Evolutionary conservation across 2,113 vertebrate species (phyloP).

Genomic region (Cyprinus carpio): DNA sequence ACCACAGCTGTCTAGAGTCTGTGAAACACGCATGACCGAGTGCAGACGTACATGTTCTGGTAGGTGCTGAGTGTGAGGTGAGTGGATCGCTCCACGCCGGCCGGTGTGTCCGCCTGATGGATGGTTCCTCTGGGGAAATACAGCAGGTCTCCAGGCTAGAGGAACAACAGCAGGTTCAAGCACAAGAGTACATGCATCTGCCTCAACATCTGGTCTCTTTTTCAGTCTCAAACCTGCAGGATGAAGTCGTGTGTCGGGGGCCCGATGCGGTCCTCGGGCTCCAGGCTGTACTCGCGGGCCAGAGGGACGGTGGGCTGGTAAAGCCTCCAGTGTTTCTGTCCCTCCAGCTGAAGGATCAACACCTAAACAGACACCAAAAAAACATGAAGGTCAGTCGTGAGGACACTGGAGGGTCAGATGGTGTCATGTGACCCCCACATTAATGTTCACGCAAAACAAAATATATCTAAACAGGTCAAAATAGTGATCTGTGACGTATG

Average conservation of each 20-base stretch:
- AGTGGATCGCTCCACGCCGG: constrained; percentile 79
- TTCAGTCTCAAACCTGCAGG: constrained; percentile 77
- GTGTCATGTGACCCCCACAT: too few relatives aligned
- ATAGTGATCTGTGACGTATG: too few relatives aligned
- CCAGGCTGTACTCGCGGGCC: constrained; percentile 83
- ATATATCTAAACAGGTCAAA: too few relatives aligned
- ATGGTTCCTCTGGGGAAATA: constrained; percentile 94
- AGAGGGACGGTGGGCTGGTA: constrained; percentile 82
- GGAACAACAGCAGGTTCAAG: not conserved
- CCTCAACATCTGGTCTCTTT: not conserved
- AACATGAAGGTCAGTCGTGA: not conserved
- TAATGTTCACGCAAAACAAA: too few relatives aligned
- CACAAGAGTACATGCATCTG: not conserved
- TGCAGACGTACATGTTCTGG: constrained; percentile 82
- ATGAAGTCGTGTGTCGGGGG: constrained; percentile 82
- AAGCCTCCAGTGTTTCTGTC: constrained; percentile 88
- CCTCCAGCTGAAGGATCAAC: constrained; percentile 90
- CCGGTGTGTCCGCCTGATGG: constrained; percentile 87
- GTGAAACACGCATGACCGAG: not conserved
- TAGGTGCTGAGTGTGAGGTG: constrained; percentile 92
- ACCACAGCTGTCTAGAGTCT: not conserved
- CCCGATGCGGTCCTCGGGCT: constrained; percentile 80
- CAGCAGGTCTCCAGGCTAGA: constrained; percentile 85
- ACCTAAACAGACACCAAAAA: constrained; percentile 73
- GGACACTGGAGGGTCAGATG: too few relatives aligned